Evolutionary conservation across 2,888 invertebrate genomes (phyloP).

Genomic region (Sicus ferrugineus): DNA sequence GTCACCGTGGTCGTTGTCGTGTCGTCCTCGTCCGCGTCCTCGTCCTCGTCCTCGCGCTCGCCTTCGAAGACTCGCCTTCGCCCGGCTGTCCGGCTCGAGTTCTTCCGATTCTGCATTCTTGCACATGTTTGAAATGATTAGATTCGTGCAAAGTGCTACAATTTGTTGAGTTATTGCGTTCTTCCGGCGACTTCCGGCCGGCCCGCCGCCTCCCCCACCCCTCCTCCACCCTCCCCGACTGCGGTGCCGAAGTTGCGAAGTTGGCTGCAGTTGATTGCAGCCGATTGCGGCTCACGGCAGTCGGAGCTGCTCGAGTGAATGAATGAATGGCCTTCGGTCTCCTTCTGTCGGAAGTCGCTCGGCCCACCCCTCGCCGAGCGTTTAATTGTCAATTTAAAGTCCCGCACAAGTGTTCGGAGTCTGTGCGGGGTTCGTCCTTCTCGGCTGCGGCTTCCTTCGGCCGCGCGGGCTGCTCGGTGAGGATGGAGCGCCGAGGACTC

Average conservation of each 20-base stretch:
- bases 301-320: slow-evolving; percentile 53
- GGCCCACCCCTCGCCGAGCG: neutral
- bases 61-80: neutral
- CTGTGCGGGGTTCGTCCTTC: neutral
- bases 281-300: neutral
- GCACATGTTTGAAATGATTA: slow-evolving; percentile 60
- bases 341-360: slow-evolving; percentile 34
- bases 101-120: slow-evolving; percentile 39
- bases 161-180: slow-evolving; percentile 63
- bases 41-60: slow-evolving; percentile 2
- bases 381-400: slow-evolving; percentile 31
- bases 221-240: neutral
- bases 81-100: slow-evolving; percentile 1
- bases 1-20: neutral
- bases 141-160: slow-evolving; percentile 50
- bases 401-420: slow-evolving; percentile 10
- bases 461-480: too few species aligned
- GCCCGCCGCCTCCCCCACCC: slow-evolving; percentile 51
- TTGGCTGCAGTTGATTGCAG: slow-evolving; percentile 24
- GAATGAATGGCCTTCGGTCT: slow-evolving; percentile 55
- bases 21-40: neutral
- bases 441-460: neutral
- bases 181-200: slow-evolving; percentile 61
- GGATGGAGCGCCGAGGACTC: too few species aligned
- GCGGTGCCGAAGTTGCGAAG: neutral